Conservation (phyloP, 2,888 invertebrate species). For the Disparrhopalites patrizii region DNA sequence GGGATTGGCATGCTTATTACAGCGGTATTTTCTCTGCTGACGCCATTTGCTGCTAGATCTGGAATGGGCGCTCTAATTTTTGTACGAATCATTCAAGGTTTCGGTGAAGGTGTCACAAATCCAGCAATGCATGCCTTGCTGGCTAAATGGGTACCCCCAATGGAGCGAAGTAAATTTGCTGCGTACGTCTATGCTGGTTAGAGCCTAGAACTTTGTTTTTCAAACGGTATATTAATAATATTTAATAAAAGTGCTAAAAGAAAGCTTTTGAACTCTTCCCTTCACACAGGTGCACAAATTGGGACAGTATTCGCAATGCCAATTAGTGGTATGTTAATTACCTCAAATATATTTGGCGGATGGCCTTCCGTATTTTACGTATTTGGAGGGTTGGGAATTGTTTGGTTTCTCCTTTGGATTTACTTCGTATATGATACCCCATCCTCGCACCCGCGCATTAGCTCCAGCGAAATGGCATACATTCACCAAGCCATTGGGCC, state of each 20-base stretch:
- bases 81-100: slow-evolving; percentile 71
- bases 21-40: slow-evolving; percentile 74
- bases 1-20: slow-evolving; percentile 79
- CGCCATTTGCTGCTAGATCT: slow-evolving; percentile 70
- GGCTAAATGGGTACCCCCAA: slow-evolving; percentile 76
- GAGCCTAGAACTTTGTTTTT: not conserved
- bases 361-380: slow-evolving; percentile 88
- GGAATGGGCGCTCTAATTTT: slow-evolving; percentile 68
- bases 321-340: slow-evolving; percentile 76
- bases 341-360: slow-evolving; percentile 67
- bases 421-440: slow-evolving; percentile 70
- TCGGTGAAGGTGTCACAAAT: slow-evolving; percentile 87
- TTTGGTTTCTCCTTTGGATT: slow-evolving; percentile 80
- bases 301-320: slow-evolving; percentile 86
- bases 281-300: slow-evolving; percentile 71
- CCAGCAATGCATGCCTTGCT: slow-evolving; percentile 95
- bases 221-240: not conserved
- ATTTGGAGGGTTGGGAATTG: slow-evolving; percentile 70
- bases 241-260: not conserved
- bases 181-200: slow-evolving; percentile 77
- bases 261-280: not conserved
- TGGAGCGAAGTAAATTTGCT: slow-evolving; percentile 85
- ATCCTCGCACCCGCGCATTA: slow-evolving; percentile 68
- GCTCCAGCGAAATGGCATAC: slow-evolving; percentile 67
- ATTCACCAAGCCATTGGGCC: slow-evolving; percentile 47